Percentiles rank a stretch among this genome's conserved stretches.
phyloP scores from a whole-genome alignment of 2,113 vertebrate species.

The Diphyllodes magnificus region DNA sequence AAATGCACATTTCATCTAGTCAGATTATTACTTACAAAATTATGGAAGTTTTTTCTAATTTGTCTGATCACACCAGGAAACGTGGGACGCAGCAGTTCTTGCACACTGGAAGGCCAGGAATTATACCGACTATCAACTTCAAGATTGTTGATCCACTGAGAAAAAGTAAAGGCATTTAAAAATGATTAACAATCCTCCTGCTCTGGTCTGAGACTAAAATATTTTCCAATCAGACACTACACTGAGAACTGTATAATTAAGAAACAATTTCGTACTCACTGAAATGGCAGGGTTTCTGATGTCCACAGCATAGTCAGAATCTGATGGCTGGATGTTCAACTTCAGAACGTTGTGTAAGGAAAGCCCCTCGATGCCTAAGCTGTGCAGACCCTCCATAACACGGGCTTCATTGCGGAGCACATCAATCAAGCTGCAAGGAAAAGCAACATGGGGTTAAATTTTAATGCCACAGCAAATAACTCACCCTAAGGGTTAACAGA shows the following conservation, averaged over 20 bases:
- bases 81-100: slow-evolving; percentile 91
- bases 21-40: slow-evolving; percentile 78
- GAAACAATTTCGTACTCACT: slow-evolving; percentile 68
- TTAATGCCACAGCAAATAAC: not conserved
- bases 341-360: slow-evolving; percentile 91
- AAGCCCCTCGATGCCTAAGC: slow-evolving; percentile 83
- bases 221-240: not conserved
- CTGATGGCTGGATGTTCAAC: slow-evolving; percentile 89
- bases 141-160: slow-evolving; percentile 96
- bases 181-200: not conserved
- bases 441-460: not conserved
- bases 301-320: slow-evolving; percentile 92
- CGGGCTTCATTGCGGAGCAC: slow-evolving; percentile 88
- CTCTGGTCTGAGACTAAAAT: not conserved
- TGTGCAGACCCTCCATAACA: slow-evolving; percentile 94
- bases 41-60: slow-evolving; percentile 97
- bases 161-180: not conserved
- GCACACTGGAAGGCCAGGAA: slow-evolving; percentile 90
- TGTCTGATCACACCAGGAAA: slow-evolving; percentile 97
- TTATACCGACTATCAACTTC: slow-evolving; percentile 87
- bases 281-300: slow-evolving; percentile 89
- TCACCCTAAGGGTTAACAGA: not conserved
- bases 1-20: not conserved
- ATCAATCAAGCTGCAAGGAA: slow-evolving; percentile 84
- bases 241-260: not conserved